These are phyloP conservation scores for Patella ulyssiponensis DNA, from an alignment of 2,888 invertebrate species.

Conservation along the genomic window DNA sequence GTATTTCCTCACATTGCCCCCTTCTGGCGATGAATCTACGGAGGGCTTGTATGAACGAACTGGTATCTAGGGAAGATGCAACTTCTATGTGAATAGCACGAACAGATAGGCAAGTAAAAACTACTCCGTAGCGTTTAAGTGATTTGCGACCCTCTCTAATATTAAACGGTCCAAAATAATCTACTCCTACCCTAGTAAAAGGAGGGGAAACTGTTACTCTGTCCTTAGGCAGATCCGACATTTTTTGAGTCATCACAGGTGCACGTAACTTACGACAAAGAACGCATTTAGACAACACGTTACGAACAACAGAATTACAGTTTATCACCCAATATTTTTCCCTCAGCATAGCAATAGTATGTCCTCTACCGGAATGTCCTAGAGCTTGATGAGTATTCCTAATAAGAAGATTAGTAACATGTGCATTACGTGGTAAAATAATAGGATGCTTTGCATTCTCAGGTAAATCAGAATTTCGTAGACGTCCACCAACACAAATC, in stretches of 20 bases:
- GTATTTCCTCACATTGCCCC: conserved; percentile 15
- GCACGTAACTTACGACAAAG: not conserved
- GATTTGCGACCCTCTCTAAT: conserved; percentile 25
- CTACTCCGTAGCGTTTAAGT: conserved; percentile 34
- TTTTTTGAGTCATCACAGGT: no score
- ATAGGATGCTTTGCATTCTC: no score
- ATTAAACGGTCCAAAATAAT: conserved; percentile 32
- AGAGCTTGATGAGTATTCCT: no score
- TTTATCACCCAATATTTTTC: conserved; percentile 13
- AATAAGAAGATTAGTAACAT: no score
- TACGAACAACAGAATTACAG: not conserved
- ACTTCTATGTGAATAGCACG: conserved; percentile 36
- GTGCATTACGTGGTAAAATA: no score
- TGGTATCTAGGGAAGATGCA: conserved; percentile 26
- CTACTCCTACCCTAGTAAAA: conserved; percentile 29
- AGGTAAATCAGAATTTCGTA: no score
- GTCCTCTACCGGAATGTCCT: no score
- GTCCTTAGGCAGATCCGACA: not conserved
- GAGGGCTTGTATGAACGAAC: conserved; percentile 31
- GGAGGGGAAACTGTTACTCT: conserved; percentile 5
- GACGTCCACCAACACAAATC: no score
- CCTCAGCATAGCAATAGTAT: conserved; percentile 15
- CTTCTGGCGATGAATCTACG: conserved; percentile 29
- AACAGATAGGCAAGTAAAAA: conserved; percentile 33
- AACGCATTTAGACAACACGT: not conserved